Base-by-base conservation (phyloP, 1,140 invertebrate genomes). In the Cataglyphis hispanica region DNA sequence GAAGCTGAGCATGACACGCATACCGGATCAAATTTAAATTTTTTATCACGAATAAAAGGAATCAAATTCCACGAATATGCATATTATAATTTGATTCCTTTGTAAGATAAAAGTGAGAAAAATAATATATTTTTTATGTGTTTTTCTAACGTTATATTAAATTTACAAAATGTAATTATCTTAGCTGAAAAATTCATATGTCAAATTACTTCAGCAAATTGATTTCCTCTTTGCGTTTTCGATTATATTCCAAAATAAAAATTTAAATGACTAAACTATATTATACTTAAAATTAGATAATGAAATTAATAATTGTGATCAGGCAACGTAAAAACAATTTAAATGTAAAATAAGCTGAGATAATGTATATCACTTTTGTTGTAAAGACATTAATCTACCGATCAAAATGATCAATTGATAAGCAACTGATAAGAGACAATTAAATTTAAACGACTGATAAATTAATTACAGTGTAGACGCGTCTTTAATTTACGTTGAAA, bases 401-500 rank as follows among this genome's bases (percentile, higher is more conserved):
- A 27, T 27, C 6, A 19, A 58, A 80, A 67, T 61, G 31, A 37
- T 40, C 50, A 16, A 69, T 80, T 69, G 58, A 58, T 50, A 27
- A 8, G n/a, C 27, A 46, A 53, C 37, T 56, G 19, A 53, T 53
- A 22, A 2, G 2, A 43, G 19, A 56, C 46, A 16, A 56, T 67
- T 53, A 66, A 78, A 56, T 2, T 22, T 78, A 67, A 78, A 37
- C n/a, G 13, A 61, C 16, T 34, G 27, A n/a, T 56, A 43, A 16
- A 80, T 67, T 31, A 69, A 80, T 69, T 56, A n/a, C 40, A 27
- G 22, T 3, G 11, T 2, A 66, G 19, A 19, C 19, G 25, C 25
- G 25, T 16, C 19, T 80, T 69, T 27, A 80, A 69, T 80, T 69
- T 27, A 69, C 22, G 3, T 50, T 16, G 22, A 56, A 56, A 16